Evolutionary conservation across 2,113 vertebrate genomes (phyloP).

Genomic region (Crotalus tigris): DNA sequence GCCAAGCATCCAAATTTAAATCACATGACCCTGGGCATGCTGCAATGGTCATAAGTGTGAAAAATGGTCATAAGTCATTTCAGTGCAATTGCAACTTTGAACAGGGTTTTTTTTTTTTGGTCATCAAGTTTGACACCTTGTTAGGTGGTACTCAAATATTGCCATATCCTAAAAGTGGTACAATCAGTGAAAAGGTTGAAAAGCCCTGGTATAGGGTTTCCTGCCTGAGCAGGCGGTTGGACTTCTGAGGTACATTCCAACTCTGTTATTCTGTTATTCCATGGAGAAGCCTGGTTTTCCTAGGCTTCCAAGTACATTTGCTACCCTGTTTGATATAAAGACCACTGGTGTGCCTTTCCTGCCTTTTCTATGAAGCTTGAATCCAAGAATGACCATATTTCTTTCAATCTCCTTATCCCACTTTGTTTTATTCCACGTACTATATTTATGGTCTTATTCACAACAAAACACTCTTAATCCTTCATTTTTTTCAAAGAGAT

Average conservation of each 20-base stretch:
- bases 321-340: not conserved
- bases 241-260: not conserved
- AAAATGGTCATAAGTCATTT: too few species aligned
- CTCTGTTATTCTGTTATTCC: not conserved
- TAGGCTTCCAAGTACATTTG: not conserved
- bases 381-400: not conserved
- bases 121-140: too few species aligned
- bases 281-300: not conserved
- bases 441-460: not conserved
- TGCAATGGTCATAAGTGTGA: too few species aligned
- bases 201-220: not conserved
- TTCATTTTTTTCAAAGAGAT: not conserved
- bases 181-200: too few species aligned
- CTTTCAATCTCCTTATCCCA: not conserved
- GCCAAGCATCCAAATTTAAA: too few species aligned
- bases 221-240: not conserved
- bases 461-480: not conserved
- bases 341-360: not conserved
- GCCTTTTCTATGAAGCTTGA: not conserved
- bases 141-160: too few species aligned
- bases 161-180: too few species aligned
- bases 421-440: not conserved
- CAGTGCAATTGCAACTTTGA: too few species aligned
- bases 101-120: too few species aligned
- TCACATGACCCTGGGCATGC: too few species aligned